Percentiles rank a stretch among this genome's conserved stretches.
Conservation (phyloP, 2,113 vertebrate species). For the Meleagris gallopavo region DNA sequence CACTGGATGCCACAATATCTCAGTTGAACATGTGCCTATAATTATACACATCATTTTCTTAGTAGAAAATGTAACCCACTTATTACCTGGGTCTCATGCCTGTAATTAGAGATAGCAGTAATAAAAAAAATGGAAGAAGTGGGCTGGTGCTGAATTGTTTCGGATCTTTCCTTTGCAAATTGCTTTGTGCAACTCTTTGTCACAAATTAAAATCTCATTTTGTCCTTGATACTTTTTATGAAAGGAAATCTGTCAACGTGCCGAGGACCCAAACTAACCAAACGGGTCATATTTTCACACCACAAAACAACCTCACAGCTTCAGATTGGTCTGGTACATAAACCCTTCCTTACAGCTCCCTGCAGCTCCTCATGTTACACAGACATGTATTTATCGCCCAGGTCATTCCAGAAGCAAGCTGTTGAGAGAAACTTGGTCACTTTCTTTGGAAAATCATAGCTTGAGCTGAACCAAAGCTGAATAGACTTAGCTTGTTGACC, state of each 20-base stretch:
- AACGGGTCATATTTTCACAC: background rate
- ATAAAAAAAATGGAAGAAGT: conserved; percentile 25
- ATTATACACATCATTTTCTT: conserved; percentile 79
- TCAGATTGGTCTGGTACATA: background rate
- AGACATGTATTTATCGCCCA: background rate
- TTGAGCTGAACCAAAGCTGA: background rate
- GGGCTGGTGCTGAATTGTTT: background rate
- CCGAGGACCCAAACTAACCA: background rate
- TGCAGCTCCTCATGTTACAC: background rate
- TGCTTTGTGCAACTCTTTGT: background rate
- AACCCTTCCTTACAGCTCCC: background rate
- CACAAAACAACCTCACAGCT: background rate
- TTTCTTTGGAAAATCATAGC: background rate
- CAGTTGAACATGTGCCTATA: conserved; percentile 73
- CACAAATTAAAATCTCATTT: background rate
- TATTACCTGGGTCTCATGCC: conserved; percentile 75
- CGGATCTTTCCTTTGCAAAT: background rate
- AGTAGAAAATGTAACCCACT: conserved; percentile 72
- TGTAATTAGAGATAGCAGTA: conserved; percentile 77
- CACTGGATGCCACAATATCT: conserved; percentile 71
- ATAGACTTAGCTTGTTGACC: background rate
- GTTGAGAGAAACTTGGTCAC: background rate
- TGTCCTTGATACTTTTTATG: background rate
- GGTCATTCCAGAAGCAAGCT: background rate
- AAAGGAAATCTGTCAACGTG: background rate